These are phyloP conservation scores for Saimiri boliviensis DNA, from an alignment of 2,113 vertebrate species.

Conservation along the genomic window DNA sequence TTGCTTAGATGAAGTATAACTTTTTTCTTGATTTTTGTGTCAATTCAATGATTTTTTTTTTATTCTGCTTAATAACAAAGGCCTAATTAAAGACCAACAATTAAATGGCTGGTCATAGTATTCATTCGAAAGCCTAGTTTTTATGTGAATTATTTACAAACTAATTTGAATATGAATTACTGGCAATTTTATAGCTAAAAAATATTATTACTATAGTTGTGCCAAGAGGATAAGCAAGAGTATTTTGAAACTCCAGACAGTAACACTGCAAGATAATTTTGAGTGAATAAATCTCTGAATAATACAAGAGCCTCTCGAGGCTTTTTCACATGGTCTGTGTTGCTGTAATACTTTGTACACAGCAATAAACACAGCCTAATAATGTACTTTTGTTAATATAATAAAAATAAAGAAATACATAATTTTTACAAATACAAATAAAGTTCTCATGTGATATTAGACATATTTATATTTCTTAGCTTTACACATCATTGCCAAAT, in stretches of 20 bases:
- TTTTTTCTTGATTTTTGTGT: slow-evolving; percentile 57
- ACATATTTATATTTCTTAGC: not conserved
- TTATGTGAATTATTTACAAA: slow-evolving; percentile 27
- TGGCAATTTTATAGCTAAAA: slow-evolving; percentile 11
- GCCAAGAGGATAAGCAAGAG: not conserved
- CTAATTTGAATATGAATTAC: slow-evolving; percentile 54
- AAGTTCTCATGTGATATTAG: not conserved
- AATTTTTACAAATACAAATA: not conserved
- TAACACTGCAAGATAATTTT: not conserved
- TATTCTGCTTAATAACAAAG: slow-evolving; percentile 63
- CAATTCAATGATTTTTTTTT: slow-evolving; percentile 25
- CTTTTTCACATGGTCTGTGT: not conserved
- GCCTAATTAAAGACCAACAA: slow-evolving; percentile 38
- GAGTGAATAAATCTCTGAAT: not conserved
- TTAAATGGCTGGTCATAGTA: slow-evolving; percentile 26
- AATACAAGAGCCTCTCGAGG: not conserved
- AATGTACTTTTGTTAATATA: not conserved
- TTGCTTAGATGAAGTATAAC: slow-evolving; percentile 54
- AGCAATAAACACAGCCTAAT: not conserved
- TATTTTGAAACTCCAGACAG: not conserved
- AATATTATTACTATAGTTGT: not conserved
- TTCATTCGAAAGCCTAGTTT: not conserved
- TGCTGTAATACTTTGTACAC: not conserved
- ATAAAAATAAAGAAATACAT: not conserved
- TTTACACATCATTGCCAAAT: not conserved